Conservation (phyloP, 2,113 vertebrate species). For the Chinchilla lanigera region DNA sequence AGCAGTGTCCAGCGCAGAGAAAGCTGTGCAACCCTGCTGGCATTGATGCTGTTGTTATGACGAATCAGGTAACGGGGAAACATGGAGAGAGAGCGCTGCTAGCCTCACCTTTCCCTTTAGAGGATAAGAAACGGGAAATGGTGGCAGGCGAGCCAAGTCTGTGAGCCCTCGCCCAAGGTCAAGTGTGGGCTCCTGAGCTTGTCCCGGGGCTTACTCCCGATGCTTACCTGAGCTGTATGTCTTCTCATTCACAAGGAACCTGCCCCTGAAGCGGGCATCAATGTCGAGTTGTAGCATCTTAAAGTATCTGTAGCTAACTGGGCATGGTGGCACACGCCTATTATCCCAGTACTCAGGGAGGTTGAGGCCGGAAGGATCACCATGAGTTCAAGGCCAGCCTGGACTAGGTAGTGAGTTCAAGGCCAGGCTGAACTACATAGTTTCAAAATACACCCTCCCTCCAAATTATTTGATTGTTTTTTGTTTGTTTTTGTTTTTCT, state of each 20-base stretch:
- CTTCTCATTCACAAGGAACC: not conserved
- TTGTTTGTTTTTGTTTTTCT: too few species aligned
- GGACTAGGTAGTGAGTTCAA: not conserved
- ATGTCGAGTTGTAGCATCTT: not conserved
- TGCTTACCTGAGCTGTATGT: not conserved
- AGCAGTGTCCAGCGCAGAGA: not conserved
- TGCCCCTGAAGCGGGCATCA: not conserved
- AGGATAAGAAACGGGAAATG: not conserved
- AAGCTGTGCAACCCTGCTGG: not conserved
- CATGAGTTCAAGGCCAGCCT: not conserved
- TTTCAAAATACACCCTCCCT: not conserved
- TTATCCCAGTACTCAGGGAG: not conserved
- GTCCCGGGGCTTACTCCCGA: not conserved
- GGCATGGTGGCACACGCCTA: not conserved
- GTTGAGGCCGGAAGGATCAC: not conserved
- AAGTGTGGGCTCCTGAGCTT: not conserved
- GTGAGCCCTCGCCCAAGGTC: not conserved
- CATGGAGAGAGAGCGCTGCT: not conserved
- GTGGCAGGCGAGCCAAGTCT: not conserved
- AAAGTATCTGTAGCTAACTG: not conserved
- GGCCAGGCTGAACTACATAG: not conserved
- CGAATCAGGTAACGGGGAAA: not conserved
- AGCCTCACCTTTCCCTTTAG: not conserved
- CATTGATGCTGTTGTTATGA: not conserved
- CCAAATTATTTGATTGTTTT: too few species aligned